phyloP scores from a whole-genome alignment of 2,113 vertebrate genomes.

The Pomatostomus ruficeps region DNA sequence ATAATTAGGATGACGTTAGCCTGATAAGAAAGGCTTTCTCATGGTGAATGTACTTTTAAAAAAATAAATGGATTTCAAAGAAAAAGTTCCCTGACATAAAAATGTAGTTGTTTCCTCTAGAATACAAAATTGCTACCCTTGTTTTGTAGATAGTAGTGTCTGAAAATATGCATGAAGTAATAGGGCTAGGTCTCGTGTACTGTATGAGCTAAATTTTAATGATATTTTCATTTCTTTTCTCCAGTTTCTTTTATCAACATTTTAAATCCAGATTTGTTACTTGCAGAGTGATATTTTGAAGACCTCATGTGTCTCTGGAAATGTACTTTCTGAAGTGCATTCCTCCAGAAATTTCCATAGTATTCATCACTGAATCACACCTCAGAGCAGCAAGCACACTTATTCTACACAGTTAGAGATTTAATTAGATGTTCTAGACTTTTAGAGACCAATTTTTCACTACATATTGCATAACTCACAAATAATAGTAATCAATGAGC shows the following conservation, averaged over 20 bases:
- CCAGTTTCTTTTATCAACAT: neutral
- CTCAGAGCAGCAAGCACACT: neutral
- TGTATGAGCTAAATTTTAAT: neutral
- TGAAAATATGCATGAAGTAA: neutral
- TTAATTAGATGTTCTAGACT: neutral
- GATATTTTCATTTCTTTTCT: neutral
- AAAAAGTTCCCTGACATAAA: neutral
- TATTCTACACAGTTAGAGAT: neutral
- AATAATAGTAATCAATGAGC: neutral
- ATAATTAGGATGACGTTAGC: neutral
- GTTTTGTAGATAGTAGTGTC: neutral
- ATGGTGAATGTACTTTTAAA: neutral
- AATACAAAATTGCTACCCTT: neutral
- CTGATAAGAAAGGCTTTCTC: neutral
- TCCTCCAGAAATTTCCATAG: neutral
- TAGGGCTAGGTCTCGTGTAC: neutral
- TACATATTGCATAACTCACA: neutral
- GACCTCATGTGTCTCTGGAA: accelerated
- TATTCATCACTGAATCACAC: neutral
- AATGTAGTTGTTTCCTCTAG: neutral
- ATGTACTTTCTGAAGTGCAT: neutral
- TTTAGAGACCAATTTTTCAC: neutral
- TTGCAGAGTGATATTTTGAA: neutral
- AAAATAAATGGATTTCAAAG: neutral
- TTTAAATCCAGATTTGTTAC: neutral